Evolutionary conservation across 2,888 invertebrate species (phyloP).

Genomic region (Chloroclystis v-ata): DNA sequence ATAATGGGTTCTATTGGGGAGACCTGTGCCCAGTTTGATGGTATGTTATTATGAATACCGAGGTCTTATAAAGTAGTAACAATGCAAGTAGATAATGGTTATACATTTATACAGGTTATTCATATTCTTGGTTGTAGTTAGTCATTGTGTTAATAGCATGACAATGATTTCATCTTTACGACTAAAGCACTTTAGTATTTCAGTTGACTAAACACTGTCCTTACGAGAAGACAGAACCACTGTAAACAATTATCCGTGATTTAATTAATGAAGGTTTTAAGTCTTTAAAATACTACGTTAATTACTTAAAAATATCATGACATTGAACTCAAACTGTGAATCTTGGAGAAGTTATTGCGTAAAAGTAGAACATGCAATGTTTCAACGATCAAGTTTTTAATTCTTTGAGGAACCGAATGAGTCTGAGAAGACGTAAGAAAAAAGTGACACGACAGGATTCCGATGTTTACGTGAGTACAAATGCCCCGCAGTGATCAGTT

Average conservation of each 20-base stretch:
- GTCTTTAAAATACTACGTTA: too few relatives aligned
- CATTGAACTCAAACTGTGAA: neutral
- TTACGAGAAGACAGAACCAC: constrained; percentile 37
- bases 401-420: constrained; percentile 45
- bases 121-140: constrained; percentile 2
- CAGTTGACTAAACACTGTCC: constrained; percentile 45
- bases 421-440: constrained; percentile 45
- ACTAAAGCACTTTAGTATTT: constrained; percentile 20
- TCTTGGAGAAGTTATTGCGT: neutral
- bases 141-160: constrained; percentile 19
- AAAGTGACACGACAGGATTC: constrained; percentile 26
- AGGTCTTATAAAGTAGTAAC: too few relatives aligned
- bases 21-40: too few relatives aligned
- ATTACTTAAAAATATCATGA: neutral
- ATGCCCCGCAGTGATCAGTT: neutral
- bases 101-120: too few relatives aligned
- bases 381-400: constrained; percentile 37
- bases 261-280: too few relatives aligned
- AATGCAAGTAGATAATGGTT: too few relatives aligned
- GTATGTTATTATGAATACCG: too few relatives aligned
- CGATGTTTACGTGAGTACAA: constrained; percentile 29
- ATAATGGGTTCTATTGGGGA: too few relatives aligned
- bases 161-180: constrained; percentile 25
- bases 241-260: neutral
- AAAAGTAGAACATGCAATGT: constrained; percentile 21